Evolutionary conservation across 1,140 invertebrate species (phyloP).

Genomic region (Andricus grossulariae): DNA sequence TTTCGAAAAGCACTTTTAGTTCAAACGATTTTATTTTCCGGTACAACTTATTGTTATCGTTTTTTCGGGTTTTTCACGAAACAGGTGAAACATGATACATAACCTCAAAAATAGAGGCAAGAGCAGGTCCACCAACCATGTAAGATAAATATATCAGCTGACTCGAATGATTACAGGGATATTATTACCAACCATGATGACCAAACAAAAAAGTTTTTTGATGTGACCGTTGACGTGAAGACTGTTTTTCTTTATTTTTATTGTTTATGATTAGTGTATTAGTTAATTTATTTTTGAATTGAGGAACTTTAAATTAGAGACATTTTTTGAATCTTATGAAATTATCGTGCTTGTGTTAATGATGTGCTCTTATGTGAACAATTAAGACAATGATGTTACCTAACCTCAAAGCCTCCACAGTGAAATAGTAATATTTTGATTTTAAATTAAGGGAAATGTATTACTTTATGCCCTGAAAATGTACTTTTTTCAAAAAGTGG

Average conservation of each 20-base stretch:
- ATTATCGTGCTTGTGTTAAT: too few relatives aligned
- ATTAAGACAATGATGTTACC: not conserved
- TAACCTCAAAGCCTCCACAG: constrained; percentile 9
- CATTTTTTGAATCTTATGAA: not conserved
- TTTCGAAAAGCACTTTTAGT: too few relatives aligned
- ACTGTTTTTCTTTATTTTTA: not conserved
- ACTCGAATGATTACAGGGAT: too few relatives aligned
- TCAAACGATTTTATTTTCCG: too few relatives aligned
- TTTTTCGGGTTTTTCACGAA: too few relatives aligned
- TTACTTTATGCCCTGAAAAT: not conserved
- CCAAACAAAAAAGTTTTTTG: too few relatives aligned
- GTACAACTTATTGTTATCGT: too few relatives aligned
- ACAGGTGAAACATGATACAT: too few relatives aligned
- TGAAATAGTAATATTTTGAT: not conserved
- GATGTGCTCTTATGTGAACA: not conserved
- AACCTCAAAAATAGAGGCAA: too few relatives aligned
- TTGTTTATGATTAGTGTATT: not conserved
- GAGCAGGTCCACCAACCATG: too few relatives aligned
- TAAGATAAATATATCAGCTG: too few relatives aligned
- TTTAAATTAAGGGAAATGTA: constrained; percentile 4
- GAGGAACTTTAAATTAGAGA: not conserved
- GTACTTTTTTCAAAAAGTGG: not conserved
- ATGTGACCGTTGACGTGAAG: too few relatives aligned
- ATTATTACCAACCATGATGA: not conserved
- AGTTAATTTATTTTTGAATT: not conserved